Evolutionary conservation across 2,797 vertebrate genomes (phyloP).

Genomic region (Cryptoblepharus egeriae): DNA sequence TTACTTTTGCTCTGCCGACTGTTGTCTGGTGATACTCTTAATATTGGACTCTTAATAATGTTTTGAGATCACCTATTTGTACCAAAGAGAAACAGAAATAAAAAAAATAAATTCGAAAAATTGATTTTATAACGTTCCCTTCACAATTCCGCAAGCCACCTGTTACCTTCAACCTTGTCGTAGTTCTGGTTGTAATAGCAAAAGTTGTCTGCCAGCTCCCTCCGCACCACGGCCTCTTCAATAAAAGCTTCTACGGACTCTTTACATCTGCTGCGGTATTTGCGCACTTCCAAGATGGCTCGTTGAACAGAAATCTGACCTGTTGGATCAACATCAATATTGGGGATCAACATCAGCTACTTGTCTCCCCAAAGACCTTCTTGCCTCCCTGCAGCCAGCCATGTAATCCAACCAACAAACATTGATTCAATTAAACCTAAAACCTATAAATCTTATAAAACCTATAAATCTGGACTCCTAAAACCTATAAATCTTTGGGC

Average conservation of each 20-base stretch:
- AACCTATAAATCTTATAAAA: too few relatives aligned
- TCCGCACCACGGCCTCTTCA: conserved; percentile 89
- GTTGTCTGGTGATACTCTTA: too few relatives aligned
- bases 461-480: too few relatives aligned
- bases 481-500: not conserved
- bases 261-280: conserved; percentile 61
- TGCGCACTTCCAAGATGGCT: conserved; percentile 83
- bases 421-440: not conserved
- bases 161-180: conserved; percentile 83
- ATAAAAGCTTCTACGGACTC: conserved; percentile 79
- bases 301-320: conserved; percentile 89
- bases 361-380: not conserved
- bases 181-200: conserved; percentile 92
- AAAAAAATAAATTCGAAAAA: too few relatives aligned
- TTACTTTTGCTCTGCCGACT: too few relatives aligned
- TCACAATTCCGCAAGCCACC: not conserved
- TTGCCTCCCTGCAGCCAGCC: too few relatives aligned
- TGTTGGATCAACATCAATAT: conserved; percentile 37
- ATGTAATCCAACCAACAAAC: not conserved
- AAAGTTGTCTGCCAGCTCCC: conserved; percentile 92
- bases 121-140: too few relatives aligned
- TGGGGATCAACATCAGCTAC: not conserved
- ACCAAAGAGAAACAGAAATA: too few relatives aligned
- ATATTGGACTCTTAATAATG: too few relatives aligned
- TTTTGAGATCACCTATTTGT: too few relatives aligned